phyloP scores from a whole-genome alignment of 2,797 vertebrate genomes.

The Tamandua tetradactyla region DNA sequence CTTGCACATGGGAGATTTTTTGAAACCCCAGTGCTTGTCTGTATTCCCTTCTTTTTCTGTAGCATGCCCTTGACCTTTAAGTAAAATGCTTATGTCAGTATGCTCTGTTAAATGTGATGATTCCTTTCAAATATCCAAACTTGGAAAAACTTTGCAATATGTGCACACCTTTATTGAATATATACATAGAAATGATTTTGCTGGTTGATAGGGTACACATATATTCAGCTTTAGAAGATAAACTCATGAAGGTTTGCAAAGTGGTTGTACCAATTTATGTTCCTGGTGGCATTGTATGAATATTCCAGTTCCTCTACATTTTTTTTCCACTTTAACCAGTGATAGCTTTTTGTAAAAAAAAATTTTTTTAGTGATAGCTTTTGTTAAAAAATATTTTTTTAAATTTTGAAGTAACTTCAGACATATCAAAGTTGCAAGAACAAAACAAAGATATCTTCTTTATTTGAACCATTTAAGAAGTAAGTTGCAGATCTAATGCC shows the following conservation, averaged over 20 bases:
- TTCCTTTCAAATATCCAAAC: conserved; percentile 6
- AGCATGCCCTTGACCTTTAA: background rate
- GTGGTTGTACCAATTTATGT: background rate
- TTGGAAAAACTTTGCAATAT: background rate
- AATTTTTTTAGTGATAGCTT: background rate
- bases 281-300: background rate
- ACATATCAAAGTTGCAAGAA: background rate
- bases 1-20: background rate
- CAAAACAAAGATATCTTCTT: background rate
- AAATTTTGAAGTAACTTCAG: background rate
- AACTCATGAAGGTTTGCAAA: background rate
- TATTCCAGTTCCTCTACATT: background rate
- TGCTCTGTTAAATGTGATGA: background rate
- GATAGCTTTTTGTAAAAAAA: background rate
- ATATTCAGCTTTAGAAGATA: background rate
- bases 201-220: background rate
- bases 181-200: background rate
- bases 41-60: background rate
- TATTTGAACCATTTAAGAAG: background rate
- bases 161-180: background rate
- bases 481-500: background rate
- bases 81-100: background rate
- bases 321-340: background rate
- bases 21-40: no score
- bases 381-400: background rate